Evolutionary conservation across 2,113 vertebrate species (phyloP), one percentile per base, ranked within the genome.

Genomic region (Microcebus griseorufus): DNA sequence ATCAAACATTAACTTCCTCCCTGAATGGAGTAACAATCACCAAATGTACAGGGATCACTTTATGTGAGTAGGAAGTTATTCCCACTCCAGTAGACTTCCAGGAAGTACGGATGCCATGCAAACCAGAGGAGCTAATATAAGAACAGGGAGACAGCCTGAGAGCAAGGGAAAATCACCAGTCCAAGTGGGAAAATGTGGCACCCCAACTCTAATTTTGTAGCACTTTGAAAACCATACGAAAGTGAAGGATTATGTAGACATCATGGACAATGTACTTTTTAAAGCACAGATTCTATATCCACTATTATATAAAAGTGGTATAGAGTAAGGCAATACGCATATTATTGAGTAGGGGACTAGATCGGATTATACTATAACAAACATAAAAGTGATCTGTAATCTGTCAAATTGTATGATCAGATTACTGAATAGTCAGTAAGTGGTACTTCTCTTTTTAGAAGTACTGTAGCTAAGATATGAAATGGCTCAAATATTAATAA

Each of bases 181-280:
- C 39, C 12, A 85, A 45, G 18, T 64, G 25, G 76, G 55, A 73
- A 42, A 85, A 83, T 4, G 20, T 17, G 9, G 10, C n/a, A 37
- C 16, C 37, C 48, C 25, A 37, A n/a, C 20, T 60, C 17, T 29
- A 53, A 58, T 1, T 6, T 67, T 64, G 9, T 64, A 79, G 34
- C 9, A 76, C 42, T 14, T 22, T 39, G 6, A 2, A 70, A 20
- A n/a, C 55, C 34, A 90, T 23, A n/a, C 13, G 51, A 51, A 32
- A 32, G 51, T 37, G 3, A 78, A 32, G 60, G 32, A 25, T 20
- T 37, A 39, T 16, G 23, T 16, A 16, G 32, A 60, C n/a, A 45
- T 53, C 27, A 53, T 0, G 2, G 22, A 86, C 29, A 32, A 9
- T 2, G 6, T 22, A 14, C 55, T 87, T 45, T 55, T 82, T n/a